Conservation (phyloP, 2,888 invertebrate species). For the Geotrupes spiniger region DNA sequence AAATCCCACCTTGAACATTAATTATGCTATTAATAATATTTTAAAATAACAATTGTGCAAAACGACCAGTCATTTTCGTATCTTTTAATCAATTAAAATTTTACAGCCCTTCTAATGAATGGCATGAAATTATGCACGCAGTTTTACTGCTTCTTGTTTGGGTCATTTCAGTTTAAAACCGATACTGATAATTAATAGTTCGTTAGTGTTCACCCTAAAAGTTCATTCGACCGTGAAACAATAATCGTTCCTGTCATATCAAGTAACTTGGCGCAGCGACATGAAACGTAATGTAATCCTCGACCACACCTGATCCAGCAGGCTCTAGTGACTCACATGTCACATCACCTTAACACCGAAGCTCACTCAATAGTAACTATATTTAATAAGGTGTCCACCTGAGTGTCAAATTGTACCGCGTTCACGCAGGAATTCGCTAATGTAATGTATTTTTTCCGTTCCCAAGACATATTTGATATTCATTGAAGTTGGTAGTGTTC, state of each 20-base stretch:
- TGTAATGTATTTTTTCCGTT: background rate
- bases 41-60: no score
- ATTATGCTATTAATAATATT: no score
- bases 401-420: conserved; percentile 14
- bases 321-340: conserved; percentile 28
- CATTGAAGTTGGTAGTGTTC: conserved; percentile 27
- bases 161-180: no score
- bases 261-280: conserved; percentile 39
- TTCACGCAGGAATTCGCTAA: no score
- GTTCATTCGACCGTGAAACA: conserved; percentile 38
- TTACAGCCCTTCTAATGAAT: no score
- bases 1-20: no score
- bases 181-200: no score
- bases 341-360: conserved; percentile 25
- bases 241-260: conserved; percentile 41
- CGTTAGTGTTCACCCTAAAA: background rate
- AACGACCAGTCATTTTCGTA: no score
- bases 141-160: no score
- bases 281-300: conserved; percentile 41
- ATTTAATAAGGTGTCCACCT: background rate
- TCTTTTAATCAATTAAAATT: no score
- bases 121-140: no score
- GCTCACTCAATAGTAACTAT: background rate
- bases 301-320: conserved; percentile 43
- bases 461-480: conserved; percentile 28